phyloP scores from a whole-genome alignment of 2,113 vertebrate species.

The Cyanistes caeruleus region DNA sequence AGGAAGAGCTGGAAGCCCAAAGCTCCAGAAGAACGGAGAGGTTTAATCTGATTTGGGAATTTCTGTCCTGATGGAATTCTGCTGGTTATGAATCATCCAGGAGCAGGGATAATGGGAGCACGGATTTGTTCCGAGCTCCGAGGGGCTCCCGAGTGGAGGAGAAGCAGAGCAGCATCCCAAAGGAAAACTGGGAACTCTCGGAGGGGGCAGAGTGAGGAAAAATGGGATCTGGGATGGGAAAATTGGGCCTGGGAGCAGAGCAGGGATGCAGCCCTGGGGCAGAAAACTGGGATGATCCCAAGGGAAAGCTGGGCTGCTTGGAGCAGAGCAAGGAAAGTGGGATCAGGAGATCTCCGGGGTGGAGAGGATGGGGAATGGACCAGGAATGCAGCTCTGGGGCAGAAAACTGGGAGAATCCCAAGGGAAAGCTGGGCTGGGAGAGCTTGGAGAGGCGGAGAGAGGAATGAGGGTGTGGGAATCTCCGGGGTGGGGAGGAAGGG shows the following conservation, averaged over 20 bases:
- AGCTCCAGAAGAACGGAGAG: constrained; percentile 7
- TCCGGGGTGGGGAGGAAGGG: rapidly evolving
- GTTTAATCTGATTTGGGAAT: constrained; percentile 50
- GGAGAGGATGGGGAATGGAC: background rate
- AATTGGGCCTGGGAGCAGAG: background rate
- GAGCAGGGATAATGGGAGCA: background rate
- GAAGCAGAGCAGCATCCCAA: background rate
- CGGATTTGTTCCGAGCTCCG: background rate
- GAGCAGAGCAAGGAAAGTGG: background rate
- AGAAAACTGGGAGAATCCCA: background rate
- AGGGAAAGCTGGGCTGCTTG: background rate
- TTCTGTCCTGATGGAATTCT: background rate
- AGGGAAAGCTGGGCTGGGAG: background rate
- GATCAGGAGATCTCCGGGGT: background rate
- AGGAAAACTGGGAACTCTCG: background rate
- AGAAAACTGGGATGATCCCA: background rate
- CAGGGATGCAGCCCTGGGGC: background rate
- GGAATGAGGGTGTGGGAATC: no score
- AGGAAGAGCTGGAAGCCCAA: background rate
- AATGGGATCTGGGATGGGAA: background rate
- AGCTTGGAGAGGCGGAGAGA: background rate
- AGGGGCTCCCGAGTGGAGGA: background rate
- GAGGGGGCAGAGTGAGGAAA: background rate
- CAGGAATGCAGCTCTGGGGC: background rate
- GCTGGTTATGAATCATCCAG: background rate